Base-by-base conservation (phyloP, 2,888 invertebrate species). In the Myopa testacea region DNA sequence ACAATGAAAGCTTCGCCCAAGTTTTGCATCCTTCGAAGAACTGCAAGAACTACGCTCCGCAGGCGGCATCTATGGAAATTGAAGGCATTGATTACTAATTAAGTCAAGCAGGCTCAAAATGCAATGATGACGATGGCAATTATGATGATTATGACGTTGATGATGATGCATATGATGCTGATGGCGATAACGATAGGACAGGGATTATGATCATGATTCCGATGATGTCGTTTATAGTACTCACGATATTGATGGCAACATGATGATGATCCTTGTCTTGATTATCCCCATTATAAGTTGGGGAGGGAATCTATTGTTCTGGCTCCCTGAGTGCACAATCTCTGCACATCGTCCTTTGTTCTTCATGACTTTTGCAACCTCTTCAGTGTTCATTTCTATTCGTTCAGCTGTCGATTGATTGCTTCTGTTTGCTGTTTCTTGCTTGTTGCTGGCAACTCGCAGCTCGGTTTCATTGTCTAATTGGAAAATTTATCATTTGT, bases 401-500 rank as follows among this genome's bases (percentile, higher is more conserved):
- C 37, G 60, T 71, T 69, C 14, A 71, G 58, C 58, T 71, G 40
- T 40, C 55, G 16, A 55, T 55, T 37, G 70, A 19, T 52, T 34
- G 50, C 8, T 26, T 7, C 34, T 67, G 40, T n/a, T 40, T 16
- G 8, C n/a, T 55, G 55, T 37, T 67, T 38, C 12, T 68, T 45
- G 68, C n/a, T 68, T n/a, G 5, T 55, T 55, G 16, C 26, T 26
- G 2, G 26, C 55, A n/a, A 16, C 55, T 55, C 55, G 6, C 2
- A 4, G 55, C 55, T 55, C 2, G 45, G 38, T 38, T 38, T 71
- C 71, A 71, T 71, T 71, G 60, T 71, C 26, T 52, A 12, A 65
- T 62, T 62, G 63, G 16, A 63, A 63, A 62, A 62, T 63, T 74
- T 63, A 74, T 74, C 63, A 74, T 63, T 67, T 65, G 74, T 52